These are phyloP conservation scores for Scolanthus callimorphus DNA, from an alignment of 92 coral and sea anemone species.

Conservation along the genomic window DNA sequence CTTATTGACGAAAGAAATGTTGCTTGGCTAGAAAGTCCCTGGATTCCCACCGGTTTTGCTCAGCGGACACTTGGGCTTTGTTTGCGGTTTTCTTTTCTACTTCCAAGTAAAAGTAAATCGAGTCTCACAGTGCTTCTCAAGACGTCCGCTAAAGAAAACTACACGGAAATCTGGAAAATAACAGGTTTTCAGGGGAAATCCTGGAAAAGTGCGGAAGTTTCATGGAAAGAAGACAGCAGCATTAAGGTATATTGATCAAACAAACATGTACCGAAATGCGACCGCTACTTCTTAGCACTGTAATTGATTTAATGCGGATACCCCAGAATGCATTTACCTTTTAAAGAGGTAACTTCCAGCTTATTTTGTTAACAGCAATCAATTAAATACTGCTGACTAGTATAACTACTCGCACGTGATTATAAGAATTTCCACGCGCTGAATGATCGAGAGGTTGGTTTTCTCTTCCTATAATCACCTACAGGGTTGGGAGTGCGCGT, in stretches of 20 bases:
- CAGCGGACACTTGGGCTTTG: conserved; percentile 41
- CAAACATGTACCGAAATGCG: too few relatives aligned
- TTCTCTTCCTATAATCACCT: too few relatives aligned
- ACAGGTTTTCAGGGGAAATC: conserved; percentile 50
- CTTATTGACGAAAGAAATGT: not conserved
- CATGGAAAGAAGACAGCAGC: conserved; percentile 19
- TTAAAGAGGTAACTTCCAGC: too few relatives aligned
- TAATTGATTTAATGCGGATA: too few relatives aligned
- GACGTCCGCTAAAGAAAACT: conserved; percentile 16
- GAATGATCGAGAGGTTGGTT: too few relatives aligned
- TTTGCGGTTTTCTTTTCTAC: conserved; percentile 39
- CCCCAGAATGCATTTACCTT: too few relatives aligned
- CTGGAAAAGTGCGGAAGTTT: conserved; percentile 56
- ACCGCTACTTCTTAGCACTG: too few relatives aligned
- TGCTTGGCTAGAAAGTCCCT: conserved; percentile 42
- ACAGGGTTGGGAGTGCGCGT: too few relatives aligned
- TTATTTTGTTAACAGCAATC: too few relatives aligned
- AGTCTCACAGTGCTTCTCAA: conserved; percentile 31
- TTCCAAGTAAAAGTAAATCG: conserved; percentile 43
- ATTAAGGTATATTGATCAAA: conserved; percentile 46
- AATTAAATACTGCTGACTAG: too few relatives aligned
- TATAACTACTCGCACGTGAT: too few relatives aligned
- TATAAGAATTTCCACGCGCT: too few relatives aligned
- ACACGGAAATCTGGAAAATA: conserved; percentile 42
- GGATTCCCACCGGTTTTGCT: conserved; percentile 19